Conservation (phyloP, 2,888 invertebrate genomes). For the Napeogenes sylphis region DNA sequence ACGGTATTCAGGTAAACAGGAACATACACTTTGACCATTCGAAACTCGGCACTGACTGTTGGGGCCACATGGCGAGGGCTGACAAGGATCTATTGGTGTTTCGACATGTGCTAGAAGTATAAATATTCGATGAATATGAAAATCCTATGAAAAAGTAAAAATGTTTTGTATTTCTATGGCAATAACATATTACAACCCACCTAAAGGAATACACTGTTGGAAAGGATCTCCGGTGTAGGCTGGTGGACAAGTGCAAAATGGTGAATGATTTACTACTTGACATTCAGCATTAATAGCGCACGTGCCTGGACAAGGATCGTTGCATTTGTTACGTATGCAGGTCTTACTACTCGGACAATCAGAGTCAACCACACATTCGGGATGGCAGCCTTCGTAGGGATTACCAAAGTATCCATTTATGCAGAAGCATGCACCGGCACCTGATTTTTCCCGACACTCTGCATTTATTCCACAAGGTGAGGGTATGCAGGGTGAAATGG, state of each 20-base stretch:
- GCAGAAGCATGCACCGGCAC: constrained; percentile 83
- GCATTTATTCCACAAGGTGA: constrained; percentile 82
- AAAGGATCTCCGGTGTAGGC: constrained; percentile 87
- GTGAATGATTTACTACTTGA: constrained; percentile 84
- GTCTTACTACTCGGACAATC: constrained; percentile 84
- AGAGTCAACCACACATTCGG: constrained; percentile 84
- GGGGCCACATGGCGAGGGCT: constrained; percentile 80
- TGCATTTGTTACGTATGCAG: constrained; percentile 84
- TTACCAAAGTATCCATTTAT: constrained; percentile 84
- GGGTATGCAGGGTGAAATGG: constrained; percentile 77
- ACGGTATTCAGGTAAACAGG: constrained; percentile 81
- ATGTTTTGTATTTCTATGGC: constrained; percentile 6
- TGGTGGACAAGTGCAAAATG: constrained; percentile 80
- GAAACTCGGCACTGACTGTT: constrained; percentile 79
- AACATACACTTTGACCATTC: constrained; percentile 81
- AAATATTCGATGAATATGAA: neutral
- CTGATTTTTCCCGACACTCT: constrained; percentile 77
- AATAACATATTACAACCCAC: constrained; percentile 43
- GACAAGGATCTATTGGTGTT: constrained; percentile 68
- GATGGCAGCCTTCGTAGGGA: constrained; percentile 87
- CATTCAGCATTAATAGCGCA: constrained; percentile 87
- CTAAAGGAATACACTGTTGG: constrained; percentile 70
- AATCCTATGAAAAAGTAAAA: constrained; percentile 7
- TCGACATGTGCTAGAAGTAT: constrained; percentile 53
- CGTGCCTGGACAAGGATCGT: constrained; percentile 87